Evolutionary conservation across 2,888 invertebrate species (phyloP), one percentile per base, ranked within the genome.

Genomic region (Heliothis peltigera): DNA sequence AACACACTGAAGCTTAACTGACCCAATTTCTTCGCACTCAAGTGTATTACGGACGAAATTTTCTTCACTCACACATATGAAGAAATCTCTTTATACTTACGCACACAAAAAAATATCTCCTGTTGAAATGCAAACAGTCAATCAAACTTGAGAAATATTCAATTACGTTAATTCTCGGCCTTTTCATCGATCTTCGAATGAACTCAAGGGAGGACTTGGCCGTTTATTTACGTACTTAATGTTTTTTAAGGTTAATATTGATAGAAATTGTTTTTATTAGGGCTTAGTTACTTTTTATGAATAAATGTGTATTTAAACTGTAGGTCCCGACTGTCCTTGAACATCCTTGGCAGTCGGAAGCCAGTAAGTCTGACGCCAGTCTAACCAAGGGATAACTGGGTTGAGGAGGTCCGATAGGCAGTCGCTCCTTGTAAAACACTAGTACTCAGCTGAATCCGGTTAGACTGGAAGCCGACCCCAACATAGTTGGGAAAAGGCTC

Each of bases 131-230:
- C 19, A 47, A 53, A 49, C 65, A 59, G 53, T 62, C 59, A 51
- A 71, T 66, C 66, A 66, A 76, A 60, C 62, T 71, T 51, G 56
- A 22, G 62, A 76, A 39, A 74, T 59, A 76, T 74, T 71, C 18
- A 64, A 66, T 77, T 70, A 70, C 60, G 12, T 42, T 74, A 77
- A 60, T 65, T 66, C 42, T 17, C 19, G n/a, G 58, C 51, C 21
- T n/a, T 54, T 56, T 54, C 65, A 62, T 71, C 72, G 35, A 78
- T 67, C 65, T 44, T 62, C 55, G 43, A 22, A 59, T 52, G 47
- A 39, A 8, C 74, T 46, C 47, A 21, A 21, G 77, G 58, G 70
- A 49, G 49, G 19, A n/a, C 55, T 61, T 59, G 42, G 15, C n/a
- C 42, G 57, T 57, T 74, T 54, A 70, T 74, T 64, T 56, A 62